These are phyloP conservation scores for Campoplex nolae DNA, from an alignment of 2,888 invertebrate genomes.

Conservation along the genomic window DNA sequence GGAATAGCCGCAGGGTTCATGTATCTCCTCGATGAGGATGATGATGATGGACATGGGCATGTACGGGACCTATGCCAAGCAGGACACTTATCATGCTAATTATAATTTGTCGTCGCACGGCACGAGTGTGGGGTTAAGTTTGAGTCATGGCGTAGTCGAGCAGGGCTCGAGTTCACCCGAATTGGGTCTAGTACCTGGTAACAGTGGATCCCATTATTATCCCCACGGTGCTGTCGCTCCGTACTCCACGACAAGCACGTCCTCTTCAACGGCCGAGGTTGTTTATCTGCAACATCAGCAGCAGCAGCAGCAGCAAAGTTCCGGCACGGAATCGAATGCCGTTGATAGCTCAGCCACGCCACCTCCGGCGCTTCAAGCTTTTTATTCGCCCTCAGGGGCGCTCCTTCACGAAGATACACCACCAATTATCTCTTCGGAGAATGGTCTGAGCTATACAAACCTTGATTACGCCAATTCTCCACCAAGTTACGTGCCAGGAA, in stretches of 20 bases:
- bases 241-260: constrained; percentile 81
- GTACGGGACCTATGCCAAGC: constrained; percentile 87
- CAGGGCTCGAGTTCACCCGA: constrained; percentile 85
- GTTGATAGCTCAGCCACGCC: constrained; percentile 72
- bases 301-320: constrained; percentile 41
- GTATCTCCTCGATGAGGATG: constrained; percentile 85
- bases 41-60: constrained; percentile 94
- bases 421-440: constrained; percentile 93
- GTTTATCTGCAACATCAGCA: constrained; percentile 63
- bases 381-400: constrained; percentile 81
- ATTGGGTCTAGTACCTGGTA: constrained; percentile 71
- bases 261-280: constrained; percentile 75
- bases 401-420: constrained; percentile 85
- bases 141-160: constrained; percentile 85
- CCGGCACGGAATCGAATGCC: constrained; percentile 70
- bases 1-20: constrained; percentile 74
- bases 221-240: constrained; percentile 81
- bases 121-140: constrained; percentile 74
- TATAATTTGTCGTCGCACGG: constrained; percentile 62
- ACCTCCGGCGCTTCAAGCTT: constrained; percentile 78
- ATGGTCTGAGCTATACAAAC: constrained; percentile 95
- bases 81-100: constrained; percentile 80
- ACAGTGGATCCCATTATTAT: constrained; percentile 78
- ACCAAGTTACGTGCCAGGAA: constrained; percentile 69
- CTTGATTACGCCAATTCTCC: constrained; percentile 89